A percentile compares a stretch with the other conserved stretches of the same genome.
These are phyloP conservation scores for Dermolepida albohirtum DNA, from an alignment of 2,888 invertebrate genomes.

Conservation along the genomic window DNA sequence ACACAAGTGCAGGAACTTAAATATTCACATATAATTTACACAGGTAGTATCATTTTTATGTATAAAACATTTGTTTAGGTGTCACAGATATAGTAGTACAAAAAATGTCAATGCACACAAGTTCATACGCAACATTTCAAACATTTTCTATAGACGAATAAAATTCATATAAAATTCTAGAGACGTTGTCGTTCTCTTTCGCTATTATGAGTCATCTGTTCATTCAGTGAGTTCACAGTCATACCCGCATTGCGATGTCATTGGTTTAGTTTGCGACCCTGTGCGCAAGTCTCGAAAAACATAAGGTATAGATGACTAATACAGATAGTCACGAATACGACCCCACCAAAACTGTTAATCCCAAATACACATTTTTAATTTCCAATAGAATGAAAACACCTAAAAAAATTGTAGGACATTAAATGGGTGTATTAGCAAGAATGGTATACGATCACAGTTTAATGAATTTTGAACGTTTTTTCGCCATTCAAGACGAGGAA, in stretches of 20 bases:
- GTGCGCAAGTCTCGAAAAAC: slow-evolving; percentile 53
- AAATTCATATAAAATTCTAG: slow-evolving; percentile 33
- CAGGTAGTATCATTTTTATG: slow-evolving; percentile 46
- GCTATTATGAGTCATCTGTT: slow-evolving; percentile 54
- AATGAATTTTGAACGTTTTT: neutral
- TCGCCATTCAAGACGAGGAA: neutral
- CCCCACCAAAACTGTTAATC: slow-evolving; percentile 36
- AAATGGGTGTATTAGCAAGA: neutral
- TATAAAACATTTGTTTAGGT: slow-evolving; percentile 14
- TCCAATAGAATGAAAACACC: neutral
- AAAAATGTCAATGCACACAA: slow-evolving; percentile 36
- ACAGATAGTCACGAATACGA: slow-evolving; percentile 47
- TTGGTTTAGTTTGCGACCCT: slow-evolving; percentile 51
- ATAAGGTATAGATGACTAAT: slow-evolving; percentile 57
- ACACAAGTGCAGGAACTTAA: slow-evolving; percentile 43
- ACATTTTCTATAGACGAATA: slow-evolving; percentile 38
- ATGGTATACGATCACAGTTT: neutral
- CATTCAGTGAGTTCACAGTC: slow-evolving; percentile 54
- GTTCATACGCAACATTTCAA: slow-evolving; percentile 36
- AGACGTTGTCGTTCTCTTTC: slow-evolving; percentile 31
- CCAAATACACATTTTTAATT: slow-evolving; percentile 18
- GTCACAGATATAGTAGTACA: slow-evolving; percentile 40
- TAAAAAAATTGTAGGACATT: neutral
- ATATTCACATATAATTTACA: slow-evolving; percentile 48
- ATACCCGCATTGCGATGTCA: slow-evolving; percentile 60